Conservation (phyloP, 2,797 vertebrate genomes). For the Myotis daubentonii region DNA sequence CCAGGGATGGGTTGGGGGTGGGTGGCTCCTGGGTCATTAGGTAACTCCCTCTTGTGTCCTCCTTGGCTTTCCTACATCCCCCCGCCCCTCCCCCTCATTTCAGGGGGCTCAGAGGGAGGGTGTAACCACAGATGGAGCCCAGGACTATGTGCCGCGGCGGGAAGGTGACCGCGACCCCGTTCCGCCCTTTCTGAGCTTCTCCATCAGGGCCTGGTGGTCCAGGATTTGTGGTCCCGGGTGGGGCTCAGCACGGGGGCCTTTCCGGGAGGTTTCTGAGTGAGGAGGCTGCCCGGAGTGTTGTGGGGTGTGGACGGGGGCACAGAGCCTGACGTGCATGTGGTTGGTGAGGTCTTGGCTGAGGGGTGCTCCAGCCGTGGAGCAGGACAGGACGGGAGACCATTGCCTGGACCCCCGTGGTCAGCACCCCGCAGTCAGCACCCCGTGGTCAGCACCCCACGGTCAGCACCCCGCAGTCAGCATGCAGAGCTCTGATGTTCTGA, state of each 20-base stretch:
- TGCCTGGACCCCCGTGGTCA: not conserved
- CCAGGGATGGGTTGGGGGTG: not conserved
- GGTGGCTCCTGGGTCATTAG: not conserved
- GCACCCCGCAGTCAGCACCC: no score
- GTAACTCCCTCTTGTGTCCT: not conserved
- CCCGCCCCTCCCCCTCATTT: not conserved
- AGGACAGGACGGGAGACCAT: not conserved
- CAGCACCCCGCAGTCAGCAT: not conserved
- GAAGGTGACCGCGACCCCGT: rapidly evolving
- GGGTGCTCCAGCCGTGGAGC: not conserved
- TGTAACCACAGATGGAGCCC: not conserved
- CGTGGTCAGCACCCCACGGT: no score
- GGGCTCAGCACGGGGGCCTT: not conserved
- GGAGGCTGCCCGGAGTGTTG: not conserved
- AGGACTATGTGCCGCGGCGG: not conserved
- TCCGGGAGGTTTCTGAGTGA: not conserved
- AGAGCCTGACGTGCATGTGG: no score
- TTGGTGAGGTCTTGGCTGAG: not conserved
- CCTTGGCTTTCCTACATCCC: not conserved
- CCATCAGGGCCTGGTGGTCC: not conserved
- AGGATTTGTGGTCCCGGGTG: not conserved
- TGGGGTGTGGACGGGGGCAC: not conserved
- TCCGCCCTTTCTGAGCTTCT: not conserved
- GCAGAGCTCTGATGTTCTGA: not conserved
- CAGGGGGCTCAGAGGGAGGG: not conserved